These are phyloP conservation scores for Autographa gamma DNA, from an alignment of 2,888 invertebrate genomes.

Conservation along the genomic window DNA sequence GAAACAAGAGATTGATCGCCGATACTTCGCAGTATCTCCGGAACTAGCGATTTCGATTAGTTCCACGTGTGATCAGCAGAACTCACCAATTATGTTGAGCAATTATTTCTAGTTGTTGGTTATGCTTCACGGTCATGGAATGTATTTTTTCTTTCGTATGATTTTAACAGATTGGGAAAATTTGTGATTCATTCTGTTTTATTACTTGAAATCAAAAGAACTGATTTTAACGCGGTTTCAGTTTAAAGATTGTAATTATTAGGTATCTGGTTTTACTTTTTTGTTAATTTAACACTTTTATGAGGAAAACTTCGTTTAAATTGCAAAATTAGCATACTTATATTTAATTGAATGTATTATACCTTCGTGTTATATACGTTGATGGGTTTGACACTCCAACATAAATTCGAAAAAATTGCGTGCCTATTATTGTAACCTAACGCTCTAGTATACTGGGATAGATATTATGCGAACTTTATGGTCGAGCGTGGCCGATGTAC, in stretches of 20 bases:
- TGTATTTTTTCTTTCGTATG: conserved; percentile 51
- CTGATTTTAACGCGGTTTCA: neutral
- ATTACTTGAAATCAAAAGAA: neutral
- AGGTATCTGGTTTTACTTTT: neutral
- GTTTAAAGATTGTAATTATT: neutral
- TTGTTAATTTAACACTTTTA: neutral
- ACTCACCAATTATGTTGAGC: conserved; percentile 75
- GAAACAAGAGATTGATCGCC: conserved; percentile 78
- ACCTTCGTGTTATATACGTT: too few species aligned
- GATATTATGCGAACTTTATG: conserved; percentile 33
- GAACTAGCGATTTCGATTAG: conserved; percentile 77
- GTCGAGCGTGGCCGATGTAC: conserved; percentile 23
- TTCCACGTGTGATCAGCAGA: conserved; percentile 75
- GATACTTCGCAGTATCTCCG: conserved; percentile 73
- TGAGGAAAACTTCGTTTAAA: too few species aligned
- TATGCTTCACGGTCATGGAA: conserved; percentile 79
- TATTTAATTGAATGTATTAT: too few species aligned
- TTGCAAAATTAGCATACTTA: too few species aligned
- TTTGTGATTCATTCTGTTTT: conserved; percentile 33
- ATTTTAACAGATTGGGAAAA: conserved; percentile 45
- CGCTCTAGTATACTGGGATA: neutral
- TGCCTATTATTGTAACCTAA: too few species aligned
- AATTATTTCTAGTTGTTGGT: conserved; percentile 74
- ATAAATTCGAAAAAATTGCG: too few species aligned
- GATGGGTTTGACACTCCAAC: too few species aligned